Conservation (phyloP, 1,140 invertebrate genomes). For the Geopemphigus sp. region DNA sequence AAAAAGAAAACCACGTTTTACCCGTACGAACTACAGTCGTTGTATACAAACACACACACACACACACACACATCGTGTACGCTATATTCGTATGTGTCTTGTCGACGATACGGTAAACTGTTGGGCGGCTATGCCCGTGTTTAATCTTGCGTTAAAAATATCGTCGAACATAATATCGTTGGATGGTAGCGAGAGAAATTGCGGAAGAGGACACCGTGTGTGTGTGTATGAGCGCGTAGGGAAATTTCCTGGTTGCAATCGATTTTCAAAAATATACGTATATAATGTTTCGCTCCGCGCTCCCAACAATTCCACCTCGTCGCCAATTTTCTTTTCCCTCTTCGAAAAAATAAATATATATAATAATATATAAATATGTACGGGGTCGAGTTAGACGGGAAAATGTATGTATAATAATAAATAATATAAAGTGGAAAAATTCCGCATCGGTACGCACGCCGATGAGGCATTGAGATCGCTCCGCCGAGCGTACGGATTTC, state of each 20-base stretch:
- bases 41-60: neutral
- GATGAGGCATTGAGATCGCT: slow-evolving; percentile 32
- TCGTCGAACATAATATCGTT: too few relatives aligned
- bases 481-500: slow-evolving; percentile 37
- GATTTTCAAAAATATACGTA: neutral
- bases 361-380: slow-evolving; percentile 5
- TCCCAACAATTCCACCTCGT: neutral
- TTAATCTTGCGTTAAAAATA: too few relatives aligned
- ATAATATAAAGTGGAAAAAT: slow-evolving; percentile 45
- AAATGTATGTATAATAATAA: slow-evolving; percentile 36
- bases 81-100: too few relatives aligned
- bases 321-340: neutral
- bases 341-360: neutral
- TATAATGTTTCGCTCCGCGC: too few relatives aligned
- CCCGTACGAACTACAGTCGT: too few relatives aligned
- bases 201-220: too few relatives aligned
- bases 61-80: neutral
- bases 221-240: neutral
- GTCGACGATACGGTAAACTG: too few relatives aligned
- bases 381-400: neutral
- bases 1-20: too few relatives aligned
- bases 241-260: slow-evolving; percentile 11
- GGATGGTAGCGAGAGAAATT: too few relatives aligned
- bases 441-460: slow-evolving; percentile 28
- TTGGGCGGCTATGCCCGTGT: too few relatives aligned